Evolutionary conservation across 2,888 invertebrate genomes (phyloP), one percentile per base, ranked within the genome.

Genomic region (Caenorhabditis sp.): DNA sequence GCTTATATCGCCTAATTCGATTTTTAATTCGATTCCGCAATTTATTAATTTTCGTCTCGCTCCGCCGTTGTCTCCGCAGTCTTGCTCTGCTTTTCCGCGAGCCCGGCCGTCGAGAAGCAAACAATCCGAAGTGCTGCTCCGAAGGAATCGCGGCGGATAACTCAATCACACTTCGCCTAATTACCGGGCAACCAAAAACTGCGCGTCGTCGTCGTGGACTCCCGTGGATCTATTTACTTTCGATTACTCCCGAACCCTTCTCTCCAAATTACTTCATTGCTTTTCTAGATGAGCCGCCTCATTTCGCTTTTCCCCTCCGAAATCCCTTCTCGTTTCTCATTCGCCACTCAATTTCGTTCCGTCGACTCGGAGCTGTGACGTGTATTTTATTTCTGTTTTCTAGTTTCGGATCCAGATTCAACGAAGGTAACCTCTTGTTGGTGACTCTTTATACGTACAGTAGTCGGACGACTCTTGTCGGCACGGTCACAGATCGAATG

Each of bases 21-120:
- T 74, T 66, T 74, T 74, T 74, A 74, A 74, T 74, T 66, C 66
- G 66, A 73, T 73, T 73, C 43, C 59, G 27, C 41, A 52, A 65
- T 65, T 65, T 66, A 74, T 74, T 73, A 73, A 73, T 74, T 74
- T 59, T 65, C 53, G 20, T 39, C 27, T 32, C 8, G 32, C 32
- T 27, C 30, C 37, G 35, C 30, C 32, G 13, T 30, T 46, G 22
- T 32, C 35, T 52, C 45, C 61, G 11, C 68, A 6, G 17, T 20
- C 17, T 35, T n/a, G n/a, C n/a, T n/a, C n/a, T n/a, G n/a, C 20
- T 59, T 46, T 50, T 24, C 15, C 17, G 5, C 27, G 5, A 4
- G 1, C 20, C 7, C 27, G 26, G 30, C 41, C 7, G 17, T 2
- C 41, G 22, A 11, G 15, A 13, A 15, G 8, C 24, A 39, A 39